These are phyloP conservation scores for Phylloscopus whistleri DNA, from an alignment of 2,113 vertebrate species.

Conservation along the genomic window DNA sequence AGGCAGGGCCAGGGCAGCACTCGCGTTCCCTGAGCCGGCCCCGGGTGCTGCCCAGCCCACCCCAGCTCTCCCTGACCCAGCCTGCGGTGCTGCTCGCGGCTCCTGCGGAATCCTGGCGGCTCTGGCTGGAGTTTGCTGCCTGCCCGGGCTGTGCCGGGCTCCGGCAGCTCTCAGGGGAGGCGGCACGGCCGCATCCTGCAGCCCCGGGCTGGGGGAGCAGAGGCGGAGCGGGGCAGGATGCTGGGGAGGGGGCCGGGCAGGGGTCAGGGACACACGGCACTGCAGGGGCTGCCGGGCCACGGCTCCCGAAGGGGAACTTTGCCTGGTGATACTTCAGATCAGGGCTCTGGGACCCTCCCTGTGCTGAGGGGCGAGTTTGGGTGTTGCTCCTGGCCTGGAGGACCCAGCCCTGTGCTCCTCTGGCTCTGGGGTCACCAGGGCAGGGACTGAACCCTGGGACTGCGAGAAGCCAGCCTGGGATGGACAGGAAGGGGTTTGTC, in stretches of 20 bases:
- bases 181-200: background rate
- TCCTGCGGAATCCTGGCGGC: background rate
- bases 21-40: background rate
- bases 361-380: background rate
- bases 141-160: background rate
- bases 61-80: background rate
- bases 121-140: fast-evolving
- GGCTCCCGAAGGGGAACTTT: background rate
- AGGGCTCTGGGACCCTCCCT: background rate
- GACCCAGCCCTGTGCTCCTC: background rate
- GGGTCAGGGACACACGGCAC: fast-evolving
- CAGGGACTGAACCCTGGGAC: fast-evolving
- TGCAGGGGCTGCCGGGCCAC: background rate
- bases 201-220: background rate
- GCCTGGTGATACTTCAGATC: background rate
- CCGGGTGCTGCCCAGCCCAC: background rate
- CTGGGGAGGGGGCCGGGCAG: background rate
- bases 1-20: background rate
- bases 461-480: fast-evolving
- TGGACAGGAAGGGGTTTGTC: fast-evolving
- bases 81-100: fast-evolving
- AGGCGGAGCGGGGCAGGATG: background rate
- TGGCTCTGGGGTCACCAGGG: background rate
- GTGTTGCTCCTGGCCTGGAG: background rate
- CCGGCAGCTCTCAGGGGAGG: background rate